Evolutionary conservation across 2,888 invertebrate genomes (phyloP).

Genomic region (Leuctra nigra): DNA sequence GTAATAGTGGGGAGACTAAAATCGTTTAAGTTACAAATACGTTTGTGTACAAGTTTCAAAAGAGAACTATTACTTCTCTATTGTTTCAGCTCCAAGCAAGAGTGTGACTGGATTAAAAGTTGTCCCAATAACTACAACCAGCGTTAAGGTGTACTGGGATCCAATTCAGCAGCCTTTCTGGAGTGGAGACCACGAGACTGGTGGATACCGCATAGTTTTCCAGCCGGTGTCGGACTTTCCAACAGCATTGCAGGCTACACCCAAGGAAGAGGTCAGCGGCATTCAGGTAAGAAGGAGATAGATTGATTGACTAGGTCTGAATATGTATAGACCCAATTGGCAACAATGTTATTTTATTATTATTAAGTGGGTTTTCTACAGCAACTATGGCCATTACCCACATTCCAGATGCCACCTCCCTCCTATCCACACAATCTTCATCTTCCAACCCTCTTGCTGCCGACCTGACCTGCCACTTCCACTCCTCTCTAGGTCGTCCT

Average conservation of each 20-base stretch:
- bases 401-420: no score
- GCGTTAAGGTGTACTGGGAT: slow-evolving; percentile 89
- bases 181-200: slow-evolving; percentile 83
- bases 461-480: no score
- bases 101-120: slow-evolving; percentile 77
- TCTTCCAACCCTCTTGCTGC: no score
- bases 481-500: no score
- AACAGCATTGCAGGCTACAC: slow-evolving; percentile 72
- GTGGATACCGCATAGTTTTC: slow-evolving; percentile 84
- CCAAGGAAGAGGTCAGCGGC: slow-evolving; percentile 76
- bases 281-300: slow-evolving; percentile 52
- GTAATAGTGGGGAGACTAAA: no score
- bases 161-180: slow-evolving; percentile 68
- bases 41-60: no score
- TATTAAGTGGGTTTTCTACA: no score
- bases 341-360: no score
- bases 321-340: no score
- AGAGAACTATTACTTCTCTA: slow-evolving; percentile 21
- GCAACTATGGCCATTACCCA: no score
- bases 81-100: slow-evolving; percentile 67
- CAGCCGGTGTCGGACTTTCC: slow-evolving; percentile 86
- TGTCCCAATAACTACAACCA: slow-evolving; percentile 89
- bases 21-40: no score
- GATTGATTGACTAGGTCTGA: not conserved
- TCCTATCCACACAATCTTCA: no score